Evolutionary conservation across 2,888 invertebrate genomes (phyloP).

Genomic region (Blastobasis lacticolella): DNA sequence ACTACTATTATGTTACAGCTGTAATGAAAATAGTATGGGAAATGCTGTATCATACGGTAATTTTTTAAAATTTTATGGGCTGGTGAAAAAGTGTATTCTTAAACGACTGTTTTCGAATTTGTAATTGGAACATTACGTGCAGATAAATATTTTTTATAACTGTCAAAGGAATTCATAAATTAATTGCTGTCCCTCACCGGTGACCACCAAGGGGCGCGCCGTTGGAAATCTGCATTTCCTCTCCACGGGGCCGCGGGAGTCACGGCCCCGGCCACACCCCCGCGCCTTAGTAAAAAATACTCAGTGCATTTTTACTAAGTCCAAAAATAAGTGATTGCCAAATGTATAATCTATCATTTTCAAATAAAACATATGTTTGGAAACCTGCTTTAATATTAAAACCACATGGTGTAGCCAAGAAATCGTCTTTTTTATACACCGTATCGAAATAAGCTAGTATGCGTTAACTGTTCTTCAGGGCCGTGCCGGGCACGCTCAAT

Average conservation of each 20-base stretch:
- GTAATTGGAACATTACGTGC: too few species aligned
- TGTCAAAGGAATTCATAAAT: background rate
- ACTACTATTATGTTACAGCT: too few species aligned
- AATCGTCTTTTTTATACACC: background rate
- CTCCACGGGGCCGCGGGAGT: background rate
- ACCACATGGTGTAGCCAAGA: background rate
- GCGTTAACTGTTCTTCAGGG: too few species aligned
- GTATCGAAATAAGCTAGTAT: background rate
- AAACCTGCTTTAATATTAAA: background rate
- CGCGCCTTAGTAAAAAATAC: background rate
- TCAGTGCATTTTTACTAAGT: background rate
- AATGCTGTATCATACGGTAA: too few species aligned
- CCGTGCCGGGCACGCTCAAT: too few species aligned
- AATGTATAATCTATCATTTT: background rate
- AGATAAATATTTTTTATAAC: background rate
- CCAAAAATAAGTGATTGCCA: background rate
- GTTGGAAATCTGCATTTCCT: background rate
- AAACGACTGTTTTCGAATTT: too few species aligned
- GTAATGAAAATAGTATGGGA: too few species aligned
- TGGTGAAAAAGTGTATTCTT: too few species aligned
- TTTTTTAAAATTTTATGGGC: too few species aligned
- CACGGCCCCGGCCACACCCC: background rate
- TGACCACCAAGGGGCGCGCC: background rate
- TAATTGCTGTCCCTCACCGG: slow-evolving; percentile 3
- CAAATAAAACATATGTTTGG: background rate